Percentiles rank a stretch among this genome's conserved stretches.
Conservation (phyloP, 1,140 invertebrate species). For the Hestina assimilis region DNA sequence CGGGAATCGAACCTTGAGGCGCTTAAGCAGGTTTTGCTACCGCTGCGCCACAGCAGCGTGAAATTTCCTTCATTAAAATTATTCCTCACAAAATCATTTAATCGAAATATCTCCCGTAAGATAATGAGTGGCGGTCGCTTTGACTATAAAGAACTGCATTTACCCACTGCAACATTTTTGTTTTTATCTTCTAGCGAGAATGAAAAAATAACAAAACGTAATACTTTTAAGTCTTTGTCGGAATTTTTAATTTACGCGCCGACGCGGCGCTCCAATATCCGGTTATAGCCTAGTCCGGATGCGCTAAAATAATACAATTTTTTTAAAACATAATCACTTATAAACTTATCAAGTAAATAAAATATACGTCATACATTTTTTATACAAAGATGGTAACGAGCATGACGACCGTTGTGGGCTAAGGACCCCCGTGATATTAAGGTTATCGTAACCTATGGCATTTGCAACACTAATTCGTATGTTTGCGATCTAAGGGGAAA, state of each 20-base stretch:
- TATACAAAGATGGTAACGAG: too few relatives aligned
- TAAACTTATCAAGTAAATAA: not conserved
- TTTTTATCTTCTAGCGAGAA: slow-evolving; percentile 17
- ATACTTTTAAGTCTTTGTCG: slow-evolving; percentile 25
- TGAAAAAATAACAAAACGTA: slow-evolving; percentile 28
- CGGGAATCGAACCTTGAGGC: too few relatives aligned
- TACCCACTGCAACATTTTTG: slow-evolving; percentile 5
- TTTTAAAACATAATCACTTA: slow-evolving; percentile 12
- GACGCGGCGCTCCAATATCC: slow-evolving; percentile 21
- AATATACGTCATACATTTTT: too few relatives aligned
- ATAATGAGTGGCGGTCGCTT: slow-evolving; percentile 12
- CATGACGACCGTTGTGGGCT: too few relatives aligned
- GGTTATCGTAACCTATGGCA: too few relatives aligned
- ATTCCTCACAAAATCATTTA: not conserved
- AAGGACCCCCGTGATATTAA: too few relatives aligned
- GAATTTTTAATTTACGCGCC: slow-evolving; percentile 37
- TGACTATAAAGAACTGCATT: slow-evolving; percentile 11
- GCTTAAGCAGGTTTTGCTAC: too few relatives aligned
- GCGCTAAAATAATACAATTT: slow-evolving; percentile 25
- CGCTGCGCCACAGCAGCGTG: too few relatives aligned
- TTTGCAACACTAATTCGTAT: too few relatives aligned
- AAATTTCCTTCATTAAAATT: not conserved
- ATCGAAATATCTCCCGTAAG: slow-evolving; percentile 3
- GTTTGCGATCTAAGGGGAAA: too few relatives aligned
- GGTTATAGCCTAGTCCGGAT: slow-evolving; percentile 11